Base-by-base conservation (phyloP, 1,140 invertebrate genomes). In the Polypedilum vanderplanki region DNA sequence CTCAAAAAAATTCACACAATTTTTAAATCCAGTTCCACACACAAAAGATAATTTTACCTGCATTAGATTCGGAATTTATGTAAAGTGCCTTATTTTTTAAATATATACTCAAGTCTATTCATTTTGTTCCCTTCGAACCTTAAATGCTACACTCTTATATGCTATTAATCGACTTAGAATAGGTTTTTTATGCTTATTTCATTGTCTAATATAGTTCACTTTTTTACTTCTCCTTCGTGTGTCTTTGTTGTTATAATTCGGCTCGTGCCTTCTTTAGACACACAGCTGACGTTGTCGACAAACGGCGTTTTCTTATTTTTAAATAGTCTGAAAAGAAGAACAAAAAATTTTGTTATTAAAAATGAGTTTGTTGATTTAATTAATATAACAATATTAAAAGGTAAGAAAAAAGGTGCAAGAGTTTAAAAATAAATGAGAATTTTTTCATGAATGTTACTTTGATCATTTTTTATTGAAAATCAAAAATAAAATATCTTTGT, bases 161-260 rank as follows among this genome's bases (percentile, higher is more conserved):
- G 20, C 17, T 22, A n/a, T 18, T 20, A 70, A 70, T 70, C 65
- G 65, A 70, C 65, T 70, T 70, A 70, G 65, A 70, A 70, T 70
- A 57, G 46, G 12, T 57, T 18, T 79, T 74, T 77, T 67, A 75
- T 76, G 67, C 57, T 75, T 74, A 33, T 74, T 57, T 41, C 74
- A 57, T 74, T 77, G 77, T 18, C 12, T 75, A 75, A 77, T 77
- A 73, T 77, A 75, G 75, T 20, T 65, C 76, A 77, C 64, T 67
- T 73, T 75, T 73, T 76, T 74, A 67, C 74, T 17, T 65, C 73
- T 77, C 73, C 67, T 46, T 41, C 46, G 46, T 57, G n/a, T 57
- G 46, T 57, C 7, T 20, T 70, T 22, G 65, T 22, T 70, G 20
- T 70, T 70, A 22, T 4, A 70, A 70, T n/a, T 70, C 65, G 65